phyloP scores from a whole-genome alignment of 2,888 invertebrate genomes.

The Aricia artaxerxes region DNA sequence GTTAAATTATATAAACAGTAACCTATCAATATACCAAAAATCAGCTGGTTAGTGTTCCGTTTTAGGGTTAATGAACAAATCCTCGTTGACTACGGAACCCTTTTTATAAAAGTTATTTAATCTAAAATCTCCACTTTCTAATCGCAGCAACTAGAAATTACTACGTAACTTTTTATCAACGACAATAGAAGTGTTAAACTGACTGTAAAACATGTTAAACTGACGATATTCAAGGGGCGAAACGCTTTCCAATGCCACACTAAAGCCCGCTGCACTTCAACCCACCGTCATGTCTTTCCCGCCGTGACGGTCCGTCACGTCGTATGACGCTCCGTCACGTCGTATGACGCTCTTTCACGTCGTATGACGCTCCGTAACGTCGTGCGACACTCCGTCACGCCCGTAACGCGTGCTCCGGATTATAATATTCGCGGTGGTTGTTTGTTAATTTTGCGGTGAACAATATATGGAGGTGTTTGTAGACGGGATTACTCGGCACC shows the following conservation, averaged over 20 bases:
- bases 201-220: too few species aligned
- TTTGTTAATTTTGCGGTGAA: background rate
- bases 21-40: too few species aligned
- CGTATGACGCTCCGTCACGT: background rate
- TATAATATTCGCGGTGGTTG: background rate
- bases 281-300: background rate
- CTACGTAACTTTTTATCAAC: too few species aligned
- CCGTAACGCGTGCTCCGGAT: background rate
- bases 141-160: too few species aligned
- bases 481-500: background rate
- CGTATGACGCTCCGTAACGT: background rate
- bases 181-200: too few species aligned
- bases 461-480: background rate
- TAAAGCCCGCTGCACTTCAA: background rate
- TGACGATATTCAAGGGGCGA: background rate
- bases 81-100: too few species aligned
- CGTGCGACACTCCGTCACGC: background rate
- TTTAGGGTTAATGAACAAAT: too few species aligned
- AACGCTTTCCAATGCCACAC: background rate
- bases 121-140: too few species aligned
- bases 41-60: too few species aligned
- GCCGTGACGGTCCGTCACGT: background rate
- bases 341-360: background rate
- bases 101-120: too few species aligned
- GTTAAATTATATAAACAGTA: too few species aligned